Evolutionary conservation across 2,888 invertebrate species (phyloP).

Genomic region (Drosophila longiperda): DNA sequence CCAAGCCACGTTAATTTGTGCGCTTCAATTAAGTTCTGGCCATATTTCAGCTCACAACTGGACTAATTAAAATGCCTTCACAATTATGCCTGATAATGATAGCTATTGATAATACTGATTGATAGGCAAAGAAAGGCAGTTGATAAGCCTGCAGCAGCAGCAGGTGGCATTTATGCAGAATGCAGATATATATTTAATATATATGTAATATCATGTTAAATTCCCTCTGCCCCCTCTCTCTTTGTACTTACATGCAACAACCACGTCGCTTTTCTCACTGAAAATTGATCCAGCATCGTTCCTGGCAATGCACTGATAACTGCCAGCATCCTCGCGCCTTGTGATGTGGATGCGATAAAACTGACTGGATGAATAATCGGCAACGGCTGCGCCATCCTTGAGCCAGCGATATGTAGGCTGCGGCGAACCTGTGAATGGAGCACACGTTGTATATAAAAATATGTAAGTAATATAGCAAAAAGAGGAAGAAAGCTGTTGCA

Average conservation of each 20-base stretch:
- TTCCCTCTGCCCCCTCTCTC: not conserved
- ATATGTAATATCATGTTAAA: constrained; percentile 7
- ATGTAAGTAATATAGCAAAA: not conserved
- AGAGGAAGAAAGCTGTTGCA: not conserved
- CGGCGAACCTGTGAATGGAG: constrained; percentile 87
- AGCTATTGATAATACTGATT: not conserved
- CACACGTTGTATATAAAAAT: constrained; percentile 4
- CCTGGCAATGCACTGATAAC: constrained; percentile 95
- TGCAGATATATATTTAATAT: not conserved
- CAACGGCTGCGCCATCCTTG: constrained; percentile 92
- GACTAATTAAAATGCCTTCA: constrained; percentile 3
- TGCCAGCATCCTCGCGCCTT: constrained; percentile 92
- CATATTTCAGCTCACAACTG: not conserved
- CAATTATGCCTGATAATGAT: not conserved
- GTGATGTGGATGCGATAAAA: constrained; percentile 94
- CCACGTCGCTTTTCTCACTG: constrained; percentile 94
- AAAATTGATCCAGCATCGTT: constrained; percentile 96
- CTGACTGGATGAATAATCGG: constrained; percentile 92
- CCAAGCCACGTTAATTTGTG: not conserved
- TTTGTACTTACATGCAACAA: constrained; percentile 94
- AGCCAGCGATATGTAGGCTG: constrained; percentile 96
- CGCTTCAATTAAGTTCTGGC: not conserved
- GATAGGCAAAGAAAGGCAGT: not conserved
- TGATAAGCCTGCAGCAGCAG: not conserved
- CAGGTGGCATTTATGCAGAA: not conserved